A percentile compares a stretch with the other conserved stretches of the same genome.
These are phyloP conservation scores for Platynereis dumerilii DNA, from an alignment of 2,888 invertebrate genomes.

Conservation along the genomic window DNA sequence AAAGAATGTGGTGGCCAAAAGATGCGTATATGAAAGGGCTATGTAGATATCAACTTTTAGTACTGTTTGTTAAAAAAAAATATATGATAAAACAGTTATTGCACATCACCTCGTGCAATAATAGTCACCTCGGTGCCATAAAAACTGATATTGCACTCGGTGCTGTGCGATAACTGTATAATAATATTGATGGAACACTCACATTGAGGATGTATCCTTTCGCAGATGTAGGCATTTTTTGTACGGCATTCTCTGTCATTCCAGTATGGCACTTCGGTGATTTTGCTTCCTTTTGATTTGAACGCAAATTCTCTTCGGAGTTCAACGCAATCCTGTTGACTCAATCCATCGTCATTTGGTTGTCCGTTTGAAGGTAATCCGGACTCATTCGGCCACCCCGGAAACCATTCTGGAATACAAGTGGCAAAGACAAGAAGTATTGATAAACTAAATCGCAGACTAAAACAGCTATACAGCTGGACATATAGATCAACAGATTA, in stretches of 20 bases:
- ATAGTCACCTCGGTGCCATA: too few relatives aligned
- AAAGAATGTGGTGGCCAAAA: too few relatives aligned
- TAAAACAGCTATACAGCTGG: too few relatives aligned
- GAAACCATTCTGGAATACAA: constrained; percentile 76
- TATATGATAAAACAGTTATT: too few relatives aligned
- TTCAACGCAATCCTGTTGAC: constrained; percentile 83
- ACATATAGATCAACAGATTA: too few relatives aligned
- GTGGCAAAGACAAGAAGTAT: background rate
- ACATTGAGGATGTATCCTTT: constrained; percentile 74
- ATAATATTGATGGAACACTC: constrained; percentile 40
- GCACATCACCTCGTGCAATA: too few relatives aligned
- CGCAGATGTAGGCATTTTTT: constrained; percentile 78
- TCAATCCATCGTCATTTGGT: constrained; percentile 83
- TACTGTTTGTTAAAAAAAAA: too few relatives aligned
- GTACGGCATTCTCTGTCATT: constrained; percentile 80
- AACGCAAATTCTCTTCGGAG: constrained; percentile 73
- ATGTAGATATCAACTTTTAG: too few relatives aligned
- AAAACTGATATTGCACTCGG: too few relatives aligned
- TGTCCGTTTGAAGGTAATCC: constrained; percentile 70
- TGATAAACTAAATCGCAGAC: background rate
- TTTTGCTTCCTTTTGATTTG: constrained; percentile 51
- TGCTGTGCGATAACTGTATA: too few relatives aligned
- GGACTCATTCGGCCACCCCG: constrained; percentile 77
- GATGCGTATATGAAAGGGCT: too few relatives aligned
- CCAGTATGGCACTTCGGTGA: constrained; percentile 76